These are phyloP conservation scores for Poicephalus meyeri DNA, from an alignment of 2,113 vertebrate species.

Conservation along the genomic window DNA sequence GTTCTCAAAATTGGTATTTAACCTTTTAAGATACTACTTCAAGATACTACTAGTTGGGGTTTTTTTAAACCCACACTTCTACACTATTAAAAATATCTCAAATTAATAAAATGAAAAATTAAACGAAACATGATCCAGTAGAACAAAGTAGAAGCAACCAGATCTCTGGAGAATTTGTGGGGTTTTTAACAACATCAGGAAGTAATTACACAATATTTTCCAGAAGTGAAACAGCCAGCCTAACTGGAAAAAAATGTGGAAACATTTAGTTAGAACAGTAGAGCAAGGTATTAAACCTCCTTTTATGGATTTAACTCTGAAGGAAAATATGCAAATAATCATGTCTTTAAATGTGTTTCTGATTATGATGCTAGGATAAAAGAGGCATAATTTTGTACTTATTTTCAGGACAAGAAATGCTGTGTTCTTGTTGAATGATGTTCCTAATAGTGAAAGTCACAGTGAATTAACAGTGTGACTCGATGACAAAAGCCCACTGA, in stretches of 20 bases:
- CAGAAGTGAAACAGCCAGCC: slow-evolving; percentile 81
- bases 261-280: slow-evolving; percentile 84
- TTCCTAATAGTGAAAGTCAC: neutral
- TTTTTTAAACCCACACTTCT: neutral
- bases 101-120: slow-evolving; percentile 72
- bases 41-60: neutral
- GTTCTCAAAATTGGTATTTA: neutral
- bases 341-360: slow-evolving; percentile 74
- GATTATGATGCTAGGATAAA: slow-evolving; percentile 73
- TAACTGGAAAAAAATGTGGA: slow-evolving; percentile 83
- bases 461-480: neutral
- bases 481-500: neutral
- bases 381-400: slow-evolving; percentile 59
- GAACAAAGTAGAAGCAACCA: slow-evolving; percentile 70
- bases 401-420: slow-evolving; percentile 55
- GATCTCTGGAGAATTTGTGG: slow-evolving; percentile 62
- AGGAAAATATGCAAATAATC: slow-evolving; percentile 82
- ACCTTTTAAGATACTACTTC: neutral
- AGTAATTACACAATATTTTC: slow-evolving; percentile 81
- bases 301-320: slow-evolving; percentile 80
- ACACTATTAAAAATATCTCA: slow-evolving; percentile 20
- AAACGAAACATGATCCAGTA: slow-evolving; percentile 65
- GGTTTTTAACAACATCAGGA: slow-evolving; percentile 73
- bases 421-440: slow-evolving; percentile 40
- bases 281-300: slow-evolving; percentile 78